Percentiles rank a stretch among this genome's conserved stretches.
Conservation (phyloP, 2,888 invertebrate genomes). For the Hartigia nigra region DNA sequence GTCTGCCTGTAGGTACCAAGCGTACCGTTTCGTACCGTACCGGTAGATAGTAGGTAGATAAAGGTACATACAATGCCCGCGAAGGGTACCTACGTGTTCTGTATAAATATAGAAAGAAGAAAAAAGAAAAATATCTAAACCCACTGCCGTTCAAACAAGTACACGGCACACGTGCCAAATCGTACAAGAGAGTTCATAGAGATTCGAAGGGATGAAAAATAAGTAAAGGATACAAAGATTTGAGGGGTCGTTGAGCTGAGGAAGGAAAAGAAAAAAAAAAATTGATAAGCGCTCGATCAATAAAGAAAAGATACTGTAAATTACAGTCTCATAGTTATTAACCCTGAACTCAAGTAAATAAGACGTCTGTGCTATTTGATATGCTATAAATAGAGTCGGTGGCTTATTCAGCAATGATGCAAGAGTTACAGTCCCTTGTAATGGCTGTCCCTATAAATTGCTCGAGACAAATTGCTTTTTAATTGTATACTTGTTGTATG, state of each 20-base stretch:
- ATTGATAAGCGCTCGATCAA: not conserved
- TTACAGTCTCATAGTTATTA: not conserved
- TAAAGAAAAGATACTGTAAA: not conserved
- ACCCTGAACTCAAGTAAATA: not conserved
- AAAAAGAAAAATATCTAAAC: constrained; percentile 6
- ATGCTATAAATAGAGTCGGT: not conserved
- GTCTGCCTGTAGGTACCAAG: constrained; percentile 34
- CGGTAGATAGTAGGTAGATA: not conserved
- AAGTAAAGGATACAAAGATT: constrained; percentile 15
- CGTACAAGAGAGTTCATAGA: not conserved
- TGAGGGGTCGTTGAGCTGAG: constrained; percentile 12
- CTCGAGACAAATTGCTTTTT: constrained; percentile 6
- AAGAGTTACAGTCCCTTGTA: not conserved
- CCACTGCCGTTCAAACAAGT: not conserved
- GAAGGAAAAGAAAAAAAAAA: constrained; percentile 8
- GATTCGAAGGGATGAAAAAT: constrained; percentile 16
- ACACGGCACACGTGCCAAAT: not conserved
- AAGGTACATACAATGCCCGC: not conserved
- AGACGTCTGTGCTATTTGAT: not conserved
- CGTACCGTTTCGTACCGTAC: not conserved
- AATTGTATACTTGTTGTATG: not conserved
- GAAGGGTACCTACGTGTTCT: not conserved
- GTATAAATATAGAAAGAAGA: constrained; percentile 15
- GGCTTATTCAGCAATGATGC: not conserved
- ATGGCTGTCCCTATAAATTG: constrained; percentile 2